Base-by-base conservation (phyloP, 2,888 invertebrate species). In the Electrophaes corylata region DNA sequence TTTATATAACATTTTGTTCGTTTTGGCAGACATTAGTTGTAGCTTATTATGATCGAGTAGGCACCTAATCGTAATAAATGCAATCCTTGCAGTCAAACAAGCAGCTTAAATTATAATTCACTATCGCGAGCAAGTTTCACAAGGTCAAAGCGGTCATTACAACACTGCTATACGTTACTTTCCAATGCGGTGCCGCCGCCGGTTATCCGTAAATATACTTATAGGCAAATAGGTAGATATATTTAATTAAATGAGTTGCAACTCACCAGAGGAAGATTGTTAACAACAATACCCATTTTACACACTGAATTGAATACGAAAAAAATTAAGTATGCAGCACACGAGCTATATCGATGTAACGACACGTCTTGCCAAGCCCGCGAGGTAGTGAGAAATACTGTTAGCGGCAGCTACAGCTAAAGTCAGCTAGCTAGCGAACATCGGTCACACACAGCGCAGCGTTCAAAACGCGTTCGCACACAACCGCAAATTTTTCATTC, bases 61-160 rank as follows among this genome's bases (percentile, higher is more conserved):
- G n/a, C n/a, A n/a, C n/a, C n/a, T n/a, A 26, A 48, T 52, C 20
- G 45, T 54, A 59, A 62, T 48, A 65, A 70, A 69, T 78, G 76
- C 77, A 76, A 76, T 79, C 72, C 73, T 76, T 74, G 73, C 73
- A 77, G 66, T 70, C 67, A 70, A 76, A 75, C 73, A 71, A 72
- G 76, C 76, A 76, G 81, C 78, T 77, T 80, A 78, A 39, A 47
- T 43, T 56, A 56, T 60, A 48, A 51, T 84, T 81, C 78, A 84
- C 82, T 88, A 91, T 86, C 84, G 86, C 84, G 79, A 83, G 84
- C 86, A 78, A 88, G 91, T 91, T 89, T 79, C 86, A 90, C 91
- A 91, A 91, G 91, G 91, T 91, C 91, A 90, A 91, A 90, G 84
- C 90, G 91, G 91, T 91, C 91, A 91, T 89, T 90, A 87, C 86